These are phyloP conservation scores for Liopterus haemorrhoidalis DNA, from an alignment of 2,888 invertebrate species.

Conservation along the genomic window DNA sequence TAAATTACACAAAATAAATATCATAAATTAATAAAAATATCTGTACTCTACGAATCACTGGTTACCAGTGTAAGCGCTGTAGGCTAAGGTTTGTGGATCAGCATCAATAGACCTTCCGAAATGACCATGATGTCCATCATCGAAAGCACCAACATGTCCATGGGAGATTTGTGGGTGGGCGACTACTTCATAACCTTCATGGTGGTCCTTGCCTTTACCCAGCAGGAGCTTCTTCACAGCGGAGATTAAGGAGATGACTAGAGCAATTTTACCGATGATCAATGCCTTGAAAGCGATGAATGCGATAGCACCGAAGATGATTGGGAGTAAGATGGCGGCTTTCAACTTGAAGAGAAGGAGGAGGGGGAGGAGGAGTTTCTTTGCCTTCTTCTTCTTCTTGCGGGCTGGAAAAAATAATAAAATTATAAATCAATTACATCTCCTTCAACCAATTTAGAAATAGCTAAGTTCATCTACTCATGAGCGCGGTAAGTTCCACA, in stretches of 20 bases:
- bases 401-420: slow-evolving; percentile 52
- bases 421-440: slow-evolving; percentile 3
- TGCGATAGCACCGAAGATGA: slow-evolving; percentile 70
- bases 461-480: too few relatives aligned
- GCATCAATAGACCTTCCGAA: slow-evolving; percentile 61
- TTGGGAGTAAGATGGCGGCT: slow-evolving; percentile 69
- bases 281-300: slow-evolving; percentile 79
- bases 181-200: slow-evolving; percentile 72
- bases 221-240: slow-evolving; percentile 68
- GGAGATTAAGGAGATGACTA: slow-evolving; percentile 68
- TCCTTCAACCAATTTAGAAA: too few relatives aligned
- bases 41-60: too few relatives aligned
- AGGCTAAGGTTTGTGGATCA: slow-evolving; percentile 65
- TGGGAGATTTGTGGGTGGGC: slow-evolving; percentile 62
- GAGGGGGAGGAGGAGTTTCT: slow-evolving; percentile 69
- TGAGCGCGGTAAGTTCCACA: too few relatives aligned
- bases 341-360: slow-evolving; percentile 73
- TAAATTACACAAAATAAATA: too few relatives aligned
- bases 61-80: slow-evolving; percentile 48
- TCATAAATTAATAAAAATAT: too few relatives aligned
- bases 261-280: slow-evolving; percentile 75
- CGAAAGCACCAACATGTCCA: slow-evolving; percentile 47
- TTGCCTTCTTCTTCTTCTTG: slow-evolving; percentile 68
- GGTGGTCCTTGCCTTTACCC: slow-evolving; percentile 56
- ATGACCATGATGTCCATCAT: slow-evolving; percentile 54